A percentile compares a stretch with the other conserved stretches of the same genome.
phyloP scores from a whole-genome alignment of 2,888 invertebrate species.

The Eumacrocentrus americanus region DNA sequence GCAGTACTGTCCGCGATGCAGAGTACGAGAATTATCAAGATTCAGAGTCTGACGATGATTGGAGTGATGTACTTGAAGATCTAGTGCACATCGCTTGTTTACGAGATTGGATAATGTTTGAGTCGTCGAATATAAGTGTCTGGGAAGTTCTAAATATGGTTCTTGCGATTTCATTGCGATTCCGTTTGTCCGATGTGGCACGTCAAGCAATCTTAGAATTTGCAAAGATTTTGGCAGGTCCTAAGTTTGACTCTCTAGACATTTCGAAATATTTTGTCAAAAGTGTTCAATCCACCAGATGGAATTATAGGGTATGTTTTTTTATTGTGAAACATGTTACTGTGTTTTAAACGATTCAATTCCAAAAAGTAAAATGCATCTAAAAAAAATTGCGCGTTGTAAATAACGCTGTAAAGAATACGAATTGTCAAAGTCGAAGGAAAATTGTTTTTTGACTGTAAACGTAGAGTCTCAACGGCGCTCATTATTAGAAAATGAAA shows the following conservation, averaged over 20 bases:
- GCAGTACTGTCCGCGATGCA: too few relatives aligned
- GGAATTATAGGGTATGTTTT: conserved; percentile 3
- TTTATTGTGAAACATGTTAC: conserved; percentile 7
- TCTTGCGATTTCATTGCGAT: too few relatives aligned
- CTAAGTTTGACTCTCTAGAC: conserved; percentile 22
- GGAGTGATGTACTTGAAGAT: too few relatives aligned
- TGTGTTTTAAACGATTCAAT: not conserved
- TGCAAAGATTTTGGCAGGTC: conserved; percentile 26
- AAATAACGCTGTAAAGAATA: not conserved
- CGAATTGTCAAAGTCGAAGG: not conserved
- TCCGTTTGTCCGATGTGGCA: too few relatives aligned
- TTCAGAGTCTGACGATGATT: too few relatives aligned
- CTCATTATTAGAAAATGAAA: conserved; percentile 15
- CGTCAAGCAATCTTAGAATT: conserved; percentile 20
- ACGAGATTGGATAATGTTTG: too few relatives aligned
- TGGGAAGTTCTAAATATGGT: too few relatives aligned
- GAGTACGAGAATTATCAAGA: too few relatives aligned
- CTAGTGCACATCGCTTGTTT: too few relatives aligned
- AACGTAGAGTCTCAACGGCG: conserved; percentile 29
- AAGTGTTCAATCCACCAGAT: conserved; percentile 7
- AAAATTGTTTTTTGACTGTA: conserved; percentile 28
- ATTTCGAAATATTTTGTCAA: conserved; percentile 14
- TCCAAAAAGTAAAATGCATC: not conserved
- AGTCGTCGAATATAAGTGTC: too few relatives aligned
- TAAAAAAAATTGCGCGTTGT: not conserved